These are phyloP conservation scores for Arnoldichthys spilopterus DNA, from an alignment of 2,797 vertebrate species.

Conservation along the genomic window DNA sequence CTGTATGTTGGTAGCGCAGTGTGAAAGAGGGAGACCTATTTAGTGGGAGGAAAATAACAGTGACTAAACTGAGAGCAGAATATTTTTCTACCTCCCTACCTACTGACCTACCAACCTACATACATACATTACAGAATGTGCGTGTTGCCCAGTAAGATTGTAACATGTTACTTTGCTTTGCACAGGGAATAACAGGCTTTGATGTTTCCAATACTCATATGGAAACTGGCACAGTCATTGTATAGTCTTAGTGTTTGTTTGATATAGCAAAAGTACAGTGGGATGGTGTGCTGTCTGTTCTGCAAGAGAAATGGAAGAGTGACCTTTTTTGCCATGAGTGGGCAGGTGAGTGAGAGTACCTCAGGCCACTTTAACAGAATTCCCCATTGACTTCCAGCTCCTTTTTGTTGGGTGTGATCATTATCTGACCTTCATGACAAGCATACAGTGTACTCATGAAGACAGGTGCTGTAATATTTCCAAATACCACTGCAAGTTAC, in stretches of 20 bases:
- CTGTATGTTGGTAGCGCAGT: no score
- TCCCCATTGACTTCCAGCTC: constrained; percentile 15
- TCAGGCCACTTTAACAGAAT: constrained; percentile 41
- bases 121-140: no score
- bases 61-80: no score
- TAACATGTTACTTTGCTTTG: no score
- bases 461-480: not conserved
- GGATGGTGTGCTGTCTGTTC: constrained; percentile 6
- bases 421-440: no score
- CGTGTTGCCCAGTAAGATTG: no score
- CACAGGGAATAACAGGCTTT: not conserved
- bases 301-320: constrained; percentile 65
- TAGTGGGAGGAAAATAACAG: no score
- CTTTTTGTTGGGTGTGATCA: constrained; percentile 29
- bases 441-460: not conserved
- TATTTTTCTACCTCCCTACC: no score
- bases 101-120: no score
- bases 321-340: constrained; percentile 76
- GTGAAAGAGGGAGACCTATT: no score
- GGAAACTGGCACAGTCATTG: not conserved
- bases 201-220: not conserved
- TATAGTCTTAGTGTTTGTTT: constrained; percentile 13
- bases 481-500: not conserved
- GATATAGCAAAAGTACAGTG: not conserved
- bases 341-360: constrained; percentile 62